Conservation (phyloP, 2,113 vertebrate genomes). For the Sakesphorus luctuosus region DNA sequence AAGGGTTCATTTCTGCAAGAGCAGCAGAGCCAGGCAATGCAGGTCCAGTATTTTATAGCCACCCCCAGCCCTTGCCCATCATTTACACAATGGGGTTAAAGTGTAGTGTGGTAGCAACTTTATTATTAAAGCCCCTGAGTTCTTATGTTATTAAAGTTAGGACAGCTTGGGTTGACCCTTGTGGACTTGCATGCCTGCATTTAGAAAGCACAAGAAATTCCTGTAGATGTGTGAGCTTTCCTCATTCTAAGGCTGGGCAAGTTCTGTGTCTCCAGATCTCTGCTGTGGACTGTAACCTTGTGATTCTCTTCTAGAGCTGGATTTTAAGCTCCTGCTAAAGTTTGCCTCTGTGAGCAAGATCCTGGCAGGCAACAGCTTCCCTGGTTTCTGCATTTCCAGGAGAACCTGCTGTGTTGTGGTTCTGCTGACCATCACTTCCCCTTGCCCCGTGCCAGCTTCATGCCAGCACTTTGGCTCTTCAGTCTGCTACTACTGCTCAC, state of each 20-base stretch:
- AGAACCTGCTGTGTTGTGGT: neutral
- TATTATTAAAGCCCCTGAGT: neutral
- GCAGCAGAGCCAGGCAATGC: neutral
- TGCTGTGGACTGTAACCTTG: neutral
- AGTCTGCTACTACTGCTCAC: fast-evolving
- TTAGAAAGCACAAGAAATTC: neutral
- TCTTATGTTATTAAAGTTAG: neutral
- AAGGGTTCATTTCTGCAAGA: neutral
- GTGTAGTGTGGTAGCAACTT: neutral
- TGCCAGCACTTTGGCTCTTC: neutral
- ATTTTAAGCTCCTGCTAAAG: neutral
- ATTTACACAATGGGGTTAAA: neutral
- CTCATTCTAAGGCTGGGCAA: neutral
- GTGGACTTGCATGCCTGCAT: neutral
- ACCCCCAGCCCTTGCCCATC: neutral
- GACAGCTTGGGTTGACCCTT: neutral
- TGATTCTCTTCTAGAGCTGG: neutral
- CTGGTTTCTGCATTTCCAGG: neutral
- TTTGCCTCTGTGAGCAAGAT: neutral
- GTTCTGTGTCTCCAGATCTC: neutral
- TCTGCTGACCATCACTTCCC: neutral
- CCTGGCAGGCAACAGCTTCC: neutral
- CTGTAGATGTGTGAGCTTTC: neutral
- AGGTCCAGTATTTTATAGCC: neutral
- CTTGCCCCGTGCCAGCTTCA: neutral